Evolutionary conservation across 2,888 invertebrate species (phyloP), one percentile per base, ranked within the genome.

Genomic region (Leucania comma): DNA sequence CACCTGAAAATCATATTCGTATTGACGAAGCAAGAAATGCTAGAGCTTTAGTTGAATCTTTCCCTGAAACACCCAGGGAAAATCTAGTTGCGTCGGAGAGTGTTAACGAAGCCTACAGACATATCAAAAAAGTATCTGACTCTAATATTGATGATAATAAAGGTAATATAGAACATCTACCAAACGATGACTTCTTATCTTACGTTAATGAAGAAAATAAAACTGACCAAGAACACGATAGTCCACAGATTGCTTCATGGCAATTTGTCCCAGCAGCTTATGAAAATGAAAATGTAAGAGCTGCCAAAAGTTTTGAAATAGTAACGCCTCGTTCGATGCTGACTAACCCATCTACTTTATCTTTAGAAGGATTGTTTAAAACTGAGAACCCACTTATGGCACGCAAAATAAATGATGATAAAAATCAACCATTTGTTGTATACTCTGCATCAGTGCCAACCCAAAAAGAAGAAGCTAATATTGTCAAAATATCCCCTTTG

Each of bases 321-420:
- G 90, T 94, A 1, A 95, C 95, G 8, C 94, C 94, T 14, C 92
- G 93, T 51, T 88, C 91, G 3, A 90, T 92, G 87, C 79, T 88
- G 1, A 94, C 92, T 12, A 97, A 97, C 89, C 96, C 97, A 1
- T 97, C 97, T 0, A 97, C 97, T 1, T 96, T 98, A 77, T 93
- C 97, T 17, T 90, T 98, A 78, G 97, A 98, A 92, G 97, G 96
- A 2, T 91, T 98, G 12, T 98, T 98, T 84, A 96, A 97, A 88
- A 96, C 96, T 68, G 93, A 96, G 87, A 93, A 92, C 63, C 95
- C 96, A 0, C 72, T 89, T 3, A 90, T 86, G 75, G 90, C 91
- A 6, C 90, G 89, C 72, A 92, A 92, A 88, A 79, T 90, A 3
- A 87, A 75, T 67, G 85, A 88, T 48, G 86, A 87, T n/a, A 86